phyloP scores from a whole-genome alignment of 2,797 vertebrate genomes.

The Brotogeris chrysoptera region DNA sequence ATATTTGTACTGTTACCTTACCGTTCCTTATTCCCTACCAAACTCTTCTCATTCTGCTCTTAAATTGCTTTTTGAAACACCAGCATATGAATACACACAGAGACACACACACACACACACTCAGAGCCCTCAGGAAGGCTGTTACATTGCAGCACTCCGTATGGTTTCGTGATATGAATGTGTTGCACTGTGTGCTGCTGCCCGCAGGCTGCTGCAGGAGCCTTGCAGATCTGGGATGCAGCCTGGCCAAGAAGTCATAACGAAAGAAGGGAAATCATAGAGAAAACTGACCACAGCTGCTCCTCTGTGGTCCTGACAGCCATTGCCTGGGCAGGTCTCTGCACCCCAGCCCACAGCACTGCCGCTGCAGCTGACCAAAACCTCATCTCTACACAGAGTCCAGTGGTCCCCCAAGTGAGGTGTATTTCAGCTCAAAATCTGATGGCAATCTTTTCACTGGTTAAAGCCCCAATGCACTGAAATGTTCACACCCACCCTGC shows the following conservation, averaged over 20 bases:
- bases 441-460: not conserved
- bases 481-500: not conserved
- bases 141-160: not conserved
- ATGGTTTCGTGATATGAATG: not conserved
- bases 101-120: not conserved
- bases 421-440: not conserved
- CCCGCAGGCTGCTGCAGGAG: not conserved
- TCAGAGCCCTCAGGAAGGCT: not conserved
- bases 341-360: not conserved
- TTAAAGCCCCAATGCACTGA: not conserved
- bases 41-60: not conserved
- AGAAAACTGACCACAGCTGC: slow-evolving; percentile 64
- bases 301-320: not conserved
- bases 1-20: not conserved
- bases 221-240: not conserved
- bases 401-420: not conserved
- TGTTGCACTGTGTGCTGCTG: not conserved
- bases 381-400: not conserved
- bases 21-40: fast-evolving
- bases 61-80: not conserved
- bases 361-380: not conserved
- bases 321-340: not conserved
- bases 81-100: not conserved
- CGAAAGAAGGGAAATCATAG: slow-evolving; percentile 1
- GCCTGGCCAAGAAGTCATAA: slow-evolving; percentile 23